Evolutionary conservation across 2,888 invertebrate species (phyloP).

Genomic region (Agonopterix subpropinquella): DNA sequence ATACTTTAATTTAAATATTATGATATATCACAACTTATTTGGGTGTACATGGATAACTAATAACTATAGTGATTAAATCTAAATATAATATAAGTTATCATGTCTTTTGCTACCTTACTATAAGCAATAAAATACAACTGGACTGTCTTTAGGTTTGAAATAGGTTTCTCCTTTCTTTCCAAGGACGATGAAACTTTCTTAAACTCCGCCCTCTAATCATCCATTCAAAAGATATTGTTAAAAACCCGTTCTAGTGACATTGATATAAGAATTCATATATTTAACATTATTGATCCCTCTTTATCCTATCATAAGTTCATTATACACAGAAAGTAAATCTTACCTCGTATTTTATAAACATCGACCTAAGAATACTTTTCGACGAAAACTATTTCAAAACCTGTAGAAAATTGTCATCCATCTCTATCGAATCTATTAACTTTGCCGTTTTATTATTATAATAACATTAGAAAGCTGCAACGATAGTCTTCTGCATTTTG

Average conservation of each 20-base stretch:
- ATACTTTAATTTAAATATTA: constrained; percentile 17
- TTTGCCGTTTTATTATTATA: constrained; percentile 11
- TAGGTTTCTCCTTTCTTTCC: constrained; percentile 43
- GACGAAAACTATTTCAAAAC: constrained; percentile 64
- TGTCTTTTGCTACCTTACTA: constrained; percentile 48
- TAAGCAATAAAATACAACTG: constrained; percentile 44
- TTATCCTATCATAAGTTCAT: constrained; percentile 55
- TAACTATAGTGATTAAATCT: constrained; percentile 41
- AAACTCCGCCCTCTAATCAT: constrained; percentile 4
- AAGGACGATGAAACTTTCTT: constrained; percentile 15
- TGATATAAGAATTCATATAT: constrained; percentile 31
- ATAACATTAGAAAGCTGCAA: constrained; percentile 40
- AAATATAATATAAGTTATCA: constrained; percentile 45
- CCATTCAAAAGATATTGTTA: constrained; percentile 6
- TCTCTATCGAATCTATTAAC: constrained; percentile 15
- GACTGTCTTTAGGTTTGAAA: constrained; percentile 65
- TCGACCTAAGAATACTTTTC: constrained; percentile 29
- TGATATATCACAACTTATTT: constrained; percentile 51
- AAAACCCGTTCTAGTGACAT: constrained; percentile 17
- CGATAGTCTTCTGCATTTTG: constrained; percentile 26
- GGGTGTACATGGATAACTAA: constrained; percentile 40
- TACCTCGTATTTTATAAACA: constrained; percentile 34
- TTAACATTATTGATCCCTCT: constrained; percentile 55
- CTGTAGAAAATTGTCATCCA: constrained; percentile 50
- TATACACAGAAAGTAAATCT: constrained; percentile 37